Evolutionary conservation across 2,113 vertebrate genomes (phyloP), one percentile per base, ranked within the genome.

Genomic region (Hiodon tergisus): DNA sequence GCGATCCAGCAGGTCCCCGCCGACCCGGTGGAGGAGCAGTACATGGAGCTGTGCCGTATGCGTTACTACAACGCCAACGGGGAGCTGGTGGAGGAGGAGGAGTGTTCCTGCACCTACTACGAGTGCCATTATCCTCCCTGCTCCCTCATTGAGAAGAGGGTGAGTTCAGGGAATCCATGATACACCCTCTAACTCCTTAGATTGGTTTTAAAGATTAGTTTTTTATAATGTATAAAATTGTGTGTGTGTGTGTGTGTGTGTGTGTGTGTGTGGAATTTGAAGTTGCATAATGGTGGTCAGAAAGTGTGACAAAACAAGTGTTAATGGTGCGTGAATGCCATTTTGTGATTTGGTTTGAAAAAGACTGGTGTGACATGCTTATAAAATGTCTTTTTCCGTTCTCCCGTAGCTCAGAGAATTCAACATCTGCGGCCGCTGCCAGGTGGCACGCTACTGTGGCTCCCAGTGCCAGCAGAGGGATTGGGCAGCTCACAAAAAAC

Each of bases 101-200:
- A 99, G 85, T 97, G 94, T 77, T 97, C 96, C 2, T 98, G 97
- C 84, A 97, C 97, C 7, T 99, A 99, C 52, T 98, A 98, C 0
- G 97, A 99, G 92, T 99, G 97, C 90, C 97, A 96, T 81, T 99
- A 99, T 85, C 97, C 97, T 0, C 97, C 97, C 0, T 99, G 97
- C 88, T 97, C 97, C 48, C 91, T 95, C 87, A 98, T 99, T 7
- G 97, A 98, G 83, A 96, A 95, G 83, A 95, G 98, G 94, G 97
- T 99, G 82, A 3, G 92, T 87, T 60, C 52, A 31, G 31, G 31
- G 31, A 31, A 31, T 31, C 31, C 31, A 31, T 2, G 31, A 31
- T 31, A 31, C 31, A 31, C 31, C 31, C 31, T 31, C 31, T 31
- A 31, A 31, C 31, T 31, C 31, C 31, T 31, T 31, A 31, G 31